phyloP scores from a whole-genome alignment of 1,140 invertebrate genomes.

The Drosophila serrata region DNA sequence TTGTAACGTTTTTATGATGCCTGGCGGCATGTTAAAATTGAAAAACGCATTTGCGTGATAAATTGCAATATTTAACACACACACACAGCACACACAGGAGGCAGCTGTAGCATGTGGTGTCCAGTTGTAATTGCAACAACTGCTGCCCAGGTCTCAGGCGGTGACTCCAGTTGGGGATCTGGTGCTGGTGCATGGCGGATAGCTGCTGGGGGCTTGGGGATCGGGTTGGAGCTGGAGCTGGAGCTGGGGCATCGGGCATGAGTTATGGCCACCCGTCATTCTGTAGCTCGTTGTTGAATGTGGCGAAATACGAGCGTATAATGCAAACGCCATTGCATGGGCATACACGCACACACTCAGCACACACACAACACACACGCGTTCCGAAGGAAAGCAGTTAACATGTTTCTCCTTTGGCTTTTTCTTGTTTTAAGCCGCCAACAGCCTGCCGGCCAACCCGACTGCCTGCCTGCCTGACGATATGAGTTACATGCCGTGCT shows the following conservation, averaged over 20 bases:
- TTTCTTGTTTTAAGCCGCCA: slow-evolving; percentile 81
- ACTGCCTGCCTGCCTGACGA: slow-evolving; percentile 69
- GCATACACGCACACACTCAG: slow-evolving; percentile 49
- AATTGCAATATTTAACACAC: slow-evolving; percentile 85
- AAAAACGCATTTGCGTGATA: slow-evolving; percentile 85
- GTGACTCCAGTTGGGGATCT: slow-evolving; percentile 32
- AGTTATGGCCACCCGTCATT: slow-evolving; percentile 82
- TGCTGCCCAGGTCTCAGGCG: slow-evolving; percentile 59
- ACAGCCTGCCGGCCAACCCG: slow-evolving; percentile 37
- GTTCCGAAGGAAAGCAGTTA: slow-evolving; percentile 73
- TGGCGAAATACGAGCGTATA: slow-evolving; percentile 84
- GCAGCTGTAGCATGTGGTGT: slow-evolving; percentile 82
- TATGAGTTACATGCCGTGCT: slow-evolving; percentile 85
- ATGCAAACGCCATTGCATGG: slow-evolving; percentile 81
- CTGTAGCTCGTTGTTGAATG: slow-evolving; percentile 81
- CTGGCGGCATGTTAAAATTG: slow-evolving; percentile 85
- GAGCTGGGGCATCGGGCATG: slow-evolving; percentile 65
- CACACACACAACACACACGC: slow-evolving; percentile 17
- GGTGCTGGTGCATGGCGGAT: slow-evolving; percentile 12
- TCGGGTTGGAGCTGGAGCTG: slow-evolving; percentile 22
- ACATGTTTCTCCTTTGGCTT: slow-evolving; percentile 81
- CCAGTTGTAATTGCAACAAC: slow-evolving; percentile 84
- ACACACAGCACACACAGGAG: slow-evolving; percentile 56
- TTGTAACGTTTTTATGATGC: slow-evolving; percentile 85
- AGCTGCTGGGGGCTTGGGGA: slow-evolving; percentile 20